Evolutionary conservation across 92 coral and sea anemone species (phyloP).

Genomic region (Phenganax stokvisi): DNA sequence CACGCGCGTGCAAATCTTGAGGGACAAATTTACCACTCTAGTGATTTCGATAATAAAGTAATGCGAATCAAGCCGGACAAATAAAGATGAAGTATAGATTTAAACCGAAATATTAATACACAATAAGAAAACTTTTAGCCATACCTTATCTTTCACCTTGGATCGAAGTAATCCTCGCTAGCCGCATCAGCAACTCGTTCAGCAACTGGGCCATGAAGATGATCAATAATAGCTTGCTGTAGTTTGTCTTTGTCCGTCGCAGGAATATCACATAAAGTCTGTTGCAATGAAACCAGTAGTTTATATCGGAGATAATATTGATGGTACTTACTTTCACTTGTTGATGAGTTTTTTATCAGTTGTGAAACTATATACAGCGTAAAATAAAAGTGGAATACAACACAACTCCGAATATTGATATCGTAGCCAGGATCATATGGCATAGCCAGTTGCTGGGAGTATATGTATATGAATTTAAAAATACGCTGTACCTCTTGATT

Average conservation of each 20-base stretch:
- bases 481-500: constrained; percentile 52
- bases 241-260: constrained; percentile 41
- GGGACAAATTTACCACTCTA: too few relatives aligned
- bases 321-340: background rate
- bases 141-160: constrained; percentile 18
- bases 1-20: too few relatives aligned
- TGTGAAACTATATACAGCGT: too few relatives aligned
- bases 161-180: constrained; percentile 40
- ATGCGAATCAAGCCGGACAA: background rate
- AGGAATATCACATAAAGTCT: constrained; percentile 40
- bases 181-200: constrained; percentile 32
- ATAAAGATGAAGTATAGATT: background rate
- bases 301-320: background rate
- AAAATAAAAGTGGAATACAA: too few relatives aligned
- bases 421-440: too few relatives aligned
- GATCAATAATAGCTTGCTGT: constrained; percentile 35
- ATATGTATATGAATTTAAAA: too few relatives aligned
- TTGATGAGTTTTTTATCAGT: too few relatives aligned
- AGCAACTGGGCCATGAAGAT: constrained; percentile 37
- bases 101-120: background rate
- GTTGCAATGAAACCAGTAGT: constrained; percentile 10
- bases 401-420: too few relatives aligned
- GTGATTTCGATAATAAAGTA: too few relatives aligned
- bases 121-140: background rate
- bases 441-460: too few relatives aligned